These are phyloP conservation scores for Rhamphomyia laevipes DNA, from an alignment of 2,888 invertebrate genomes.

Conservation along the genomic window DNA sequence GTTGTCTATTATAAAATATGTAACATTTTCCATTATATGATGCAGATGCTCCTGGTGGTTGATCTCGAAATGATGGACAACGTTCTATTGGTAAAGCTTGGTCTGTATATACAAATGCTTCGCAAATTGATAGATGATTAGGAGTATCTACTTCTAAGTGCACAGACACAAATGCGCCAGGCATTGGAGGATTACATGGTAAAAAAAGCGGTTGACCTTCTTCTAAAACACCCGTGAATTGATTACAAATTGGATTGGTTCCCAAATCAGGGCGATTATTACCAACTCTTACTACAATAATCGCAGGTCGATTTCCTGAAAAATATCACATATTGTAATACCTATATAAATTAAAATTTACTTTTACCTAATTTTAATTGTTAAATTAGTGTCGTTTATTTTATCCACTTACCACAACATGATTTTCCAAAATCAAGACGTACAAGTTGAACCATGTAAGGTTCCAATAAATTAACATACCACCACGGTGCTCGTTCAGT, in stretches of 20 bases:
- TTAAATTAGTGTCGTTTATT: no score
- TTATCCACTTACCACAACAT: constrained; percentile 66
- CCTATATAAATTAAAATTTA: no score
- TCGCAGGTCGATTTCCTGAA: constrained; percentile 65
- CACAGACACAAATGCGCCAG: constrained; percentile 87
- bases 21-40: constrained; percentile 94
- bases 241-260: constrained; percentile 84
- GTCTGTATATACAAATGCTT: constrained; percentile 89
- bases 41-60: constrained; percentile 83
- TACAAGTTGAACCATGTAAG: constrained; percentile 90
- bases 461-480: constrained; percentile 89
- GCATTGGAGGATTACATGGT: constrained; percentile 91
- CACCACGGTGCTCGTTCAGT: constrained; percentile 82
- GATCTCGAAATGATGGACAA: constrained; percentile 85
- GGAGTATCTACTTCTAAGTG: constrained; percentile 67
- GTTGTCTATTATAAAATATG: constrained; percentile 83
- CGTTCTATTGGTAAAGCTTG: constrained; percentile 82
- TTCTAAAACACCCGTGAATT: constrained; percentile 73
- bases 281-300: constrained; percentile 79
- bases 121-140: constrained; percentile 77
- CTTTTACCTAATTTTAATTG: no score
- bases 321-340: background rate
- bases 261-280: constrained; percentile 86
- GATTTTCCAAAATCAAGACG: constrained; percentile 82
- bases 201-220: constrained; percentile 85